These are phyloP conservation scores for Drosophila subpulchrella DNA, from an alignment of 1,140 invertebrate species.

Conservation along the genomic window DNA sequence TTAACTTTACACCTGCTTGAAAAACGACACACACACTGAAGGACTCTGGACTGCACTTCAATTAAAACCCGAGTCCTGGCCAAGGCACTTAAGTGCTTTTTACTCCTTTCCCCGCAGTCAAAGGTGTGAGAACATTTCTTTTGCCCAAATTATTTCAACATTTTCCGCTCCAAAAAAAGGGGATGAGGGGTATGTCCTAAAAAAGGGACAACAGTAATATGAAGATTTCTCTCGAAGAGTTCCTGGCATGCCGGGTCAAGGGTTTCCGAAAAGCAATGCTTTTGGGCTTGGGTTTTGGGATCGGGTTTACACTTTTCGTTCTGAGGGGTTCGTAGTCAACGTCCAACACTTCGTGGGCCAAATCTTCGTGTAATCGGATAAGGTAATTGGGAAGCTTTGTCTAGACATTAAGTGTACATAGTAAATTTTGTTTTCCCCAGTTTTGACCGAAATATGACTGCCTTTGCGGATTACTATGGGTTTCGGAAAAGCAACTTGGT, in stretches of 20 bases:
- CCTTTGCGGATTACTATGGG: slow-evolving; percentile 13
- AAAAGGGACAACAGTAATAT: slow-evolving; percentile 72
- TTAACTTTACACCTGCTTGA: slow-evolving; percentile 84
- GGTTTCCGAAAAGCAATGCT: slow-evolving; percentile 43
- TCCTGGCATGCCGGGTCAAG: slow-evolving; percentile 71
- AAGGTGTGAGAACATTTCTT: slow-evolving; percentile 68
- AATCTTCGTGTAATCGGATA: slow-evolving; percentile 84
- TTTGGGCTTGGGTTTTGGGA: slow-evolving; percentile 14
- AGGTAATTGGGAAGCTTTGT: slow-evolving; percentile 84
- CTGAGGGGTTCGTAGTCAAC: slow-evolving; percentile 21
- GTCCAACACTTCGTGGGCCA: slow-evolving; percentile 66
- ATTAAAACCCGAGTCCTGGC: slow-evolving; percentile 72
- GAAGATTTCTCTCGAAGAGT: slow-evolving; percentile 57
- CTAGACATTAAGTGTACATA: slow-evolving; percentile 84
- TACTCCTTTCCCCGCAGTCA: slow-evolving; percentile 35
- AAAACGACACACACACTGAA: slow-evolving; percentile 37
- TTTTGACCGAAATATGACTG: slow-evolving; percentile 59
- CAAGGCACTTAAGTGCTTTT: slow-evolving; percentile 79
- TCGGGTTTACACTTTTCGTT: slow-evolving; percentile 7
- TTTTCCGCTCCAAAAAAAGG: slow-evolving; percentile 38
- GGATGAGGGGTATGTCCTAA: slow-evolving; percentile 1
- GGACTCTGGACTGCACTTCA: slow-evolving; percentile 70
- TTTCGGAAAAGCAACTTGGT: slow-evolving; percentile 28
- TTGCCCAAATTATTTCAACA: slow-evolving; percentile 74
- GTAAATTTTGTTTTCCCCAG: slow-evolving; percentile 70